Evolutionary conservation across 2,888 invertebrate genomes (phyloP).

Genomic region (Meiosimyza decipiens): DNA sequence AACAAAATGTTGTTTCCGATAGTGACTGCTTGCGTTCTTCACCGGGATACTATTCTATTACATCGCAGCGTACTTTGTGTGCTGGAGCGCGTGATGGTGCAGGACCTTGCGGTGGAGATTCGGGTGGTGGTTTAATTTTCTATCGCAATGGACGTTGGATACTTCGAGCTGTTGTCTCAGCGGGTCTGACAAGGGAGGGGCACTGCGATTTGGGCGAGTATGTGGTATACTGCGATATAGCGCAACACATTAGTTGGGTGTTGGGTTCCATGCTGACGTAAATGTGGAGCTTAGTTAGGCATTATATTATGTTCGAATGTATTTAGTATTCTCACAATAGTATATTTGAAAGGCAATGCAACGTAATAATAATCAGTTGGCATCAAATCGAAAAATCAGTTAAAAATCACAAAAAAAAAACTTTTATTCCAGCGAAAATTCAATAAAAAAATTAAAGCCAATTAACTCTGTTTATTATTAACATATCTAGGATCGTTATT

Average conservation of each 20-base stretch:
- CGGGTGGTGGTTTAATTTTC: constrained; percentile 72
- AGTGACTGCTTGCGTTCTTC: constrained; percentile 68
- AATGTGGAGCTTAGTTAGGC: too few relatives aligned
- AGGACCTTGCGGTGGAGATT: constrained; percentile 69
- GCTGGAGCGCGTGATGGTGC: constrained; percentile 60
- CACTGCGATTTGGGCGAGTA: constrained; percentile 73
- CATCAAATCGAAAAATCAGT: too few relatives aligned
- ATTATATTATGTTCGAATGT: too few relatives aligned
- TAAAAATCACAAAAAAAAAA: too few relatives aligned
- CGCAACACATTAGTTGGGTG: constrained; percentile 71
- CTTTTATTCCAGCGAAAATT: too few relatives aligned
- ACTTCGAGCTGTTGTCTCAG: constrained; percentile 69
- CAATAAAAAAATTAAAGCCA: too few relatives aligned
- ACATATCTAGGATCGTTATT: too few relatives aligned
- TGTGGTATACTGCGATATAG: constrained; percentile 75
- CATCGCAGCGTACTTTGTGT: constrained; percentile 58
- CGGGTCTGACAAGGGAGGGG: constrained; percentile 62
- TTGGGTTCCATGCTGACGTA: constrained; percentile 21
- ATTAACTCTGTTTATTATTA: too few relatives aligned
- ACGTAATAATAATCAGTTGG: too few relatives aligned
- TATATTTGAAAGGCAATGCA: too few relatives aligned
- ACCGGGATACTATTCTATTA: constrained; percentile 49
- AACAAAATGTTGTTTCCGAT: constrained; percentile 68
- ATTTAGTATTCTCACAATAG: too few relatives aligned
- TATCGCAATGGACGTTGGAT: constrained; percentile 64